phyloP scores from a whole-genome alignment of 1,140 invertebrate genomes.

The Agrypnia vestita region DNA sequence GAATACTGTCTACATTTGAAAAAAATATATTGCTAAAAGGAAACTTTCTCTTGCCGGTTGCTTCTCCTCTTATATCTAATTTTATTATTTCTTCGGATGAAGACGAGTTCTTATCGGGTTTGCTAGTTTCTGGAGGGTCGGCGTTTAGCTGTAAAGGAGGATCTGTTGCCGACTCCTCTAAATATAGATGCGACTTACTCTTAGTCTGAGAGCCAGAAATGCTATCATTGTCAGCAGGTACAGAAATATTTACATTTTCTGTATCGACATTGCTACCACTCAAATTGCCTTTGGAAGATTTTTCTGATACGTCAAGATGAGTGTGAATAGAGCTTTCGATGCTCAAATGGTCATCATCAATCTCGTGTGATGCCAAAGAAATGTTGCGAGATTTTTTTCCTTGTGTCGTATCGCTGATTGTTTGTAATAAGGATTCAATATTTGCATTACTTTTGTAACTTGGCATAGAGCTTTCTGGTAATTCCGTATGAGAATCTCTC shows the following conservation, averaged over 20 bases:
- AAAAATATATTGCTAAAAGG: constrained; percentile 52
- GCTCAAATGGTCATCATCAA: constrained; percentile 45
- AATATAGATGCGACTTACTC: constrained; percentile 42
- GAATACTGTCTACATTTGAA: constrained; percentile 45
- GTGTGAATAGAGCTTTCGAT: constrained; percentile 56
- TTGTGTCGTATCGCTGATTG: not conserved
- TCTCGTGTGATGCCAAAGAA: constrained; percentile 1
- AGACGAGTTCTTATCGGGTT: constrained; percentile 59
- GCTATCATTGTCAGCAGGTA: not conserved
- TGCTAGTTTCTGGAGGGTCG: constrained; percentile 15
- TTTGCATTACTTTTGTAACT: constrained; percentile 15
- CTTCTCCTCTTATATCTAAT: constrained; percentile 70
- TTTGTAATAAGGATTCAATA: constrained; percentile 11
- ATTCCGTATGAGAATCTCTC: not conserved
- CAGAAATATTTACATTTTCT: constrained; percentile 3
- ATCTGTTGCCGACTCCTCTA: constrained; percentile 39
- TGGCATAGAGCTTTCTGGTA: not conserved
- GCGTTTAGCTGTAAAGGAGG: constrained; percentile 38
- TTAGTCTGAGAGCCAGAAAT: not conserved
- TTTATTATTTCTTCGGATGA: constrained; percentile 71
- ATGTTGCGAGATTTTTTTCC: not conserved
- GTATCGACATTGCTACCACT: not conserved
- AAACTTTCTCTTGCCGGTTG: constrained; percentile 56
- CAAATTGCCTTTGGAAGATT: constrained; percentile 35
- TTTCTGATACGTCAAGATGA: constrained; percentile 46